phyloP scores from a whole-genome alignment of 2,113 vertebrate species.

The Phainopepla nitens region DNA sequence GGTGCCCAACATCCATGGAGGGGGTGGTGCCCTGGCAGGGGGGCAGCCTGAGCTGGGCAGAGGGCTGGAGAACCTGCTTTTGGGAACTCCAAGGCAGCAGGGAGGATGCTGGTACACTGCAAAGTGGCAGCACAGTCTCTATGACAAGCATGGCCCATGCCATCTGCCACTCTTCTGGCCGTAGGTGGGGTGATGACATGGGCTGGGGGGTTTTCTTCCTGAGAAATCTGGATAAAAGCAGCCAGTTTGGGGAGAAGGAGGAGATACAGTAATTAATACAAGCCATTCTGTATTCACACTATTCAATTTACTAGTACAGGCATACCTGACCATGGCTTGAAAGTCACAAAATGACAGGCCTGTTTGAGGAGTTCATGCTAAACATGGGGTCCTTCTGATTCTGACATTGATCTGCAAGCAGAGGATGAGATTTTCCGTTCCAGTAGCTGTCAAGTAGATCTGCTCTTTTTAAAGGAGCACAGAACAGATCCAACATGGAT shows the following conservation, averaged over 20 bases:
- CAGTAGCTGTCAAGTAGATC: rapidly evolving
- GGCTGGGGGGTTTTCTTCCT: neutral
- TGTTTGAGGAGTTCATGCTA: neutral
- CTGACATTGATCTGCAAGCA: neutral
- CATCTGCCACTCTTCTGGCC: neutral
- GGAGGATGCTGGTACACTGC: neutral
- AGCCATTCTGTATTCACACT: neutral
- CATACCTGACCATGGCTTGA: neutral
- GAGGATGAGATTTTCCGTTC: neutral
- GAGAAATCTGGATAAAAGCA: neutral
- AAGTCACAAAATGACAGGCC: neutral
- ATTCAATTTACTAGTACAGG: neutral
- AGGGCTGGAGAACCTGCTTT: neutral
- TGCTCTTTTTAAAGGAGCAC: neutral
- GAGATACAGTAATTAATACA: neutral
- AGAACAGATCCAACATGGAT: neutral
- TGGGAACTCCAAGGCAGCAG: neutral
- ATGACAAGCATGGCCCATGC: neutral
- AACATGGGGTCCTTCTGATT: neutral
- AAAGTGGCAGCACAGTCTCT: neutral
- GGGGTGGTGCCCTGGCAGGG: neutral
- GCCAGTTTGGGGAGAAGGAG: rapidly evolving
- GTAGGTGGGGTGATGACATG: neutral
- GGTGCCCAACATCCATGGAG: neutral
- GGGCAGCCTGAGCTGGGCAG: neutral